Base-by-base conservation (phyloP, 2,888 invertebrate genomes). In the Agapostemon virescens region DNA sequence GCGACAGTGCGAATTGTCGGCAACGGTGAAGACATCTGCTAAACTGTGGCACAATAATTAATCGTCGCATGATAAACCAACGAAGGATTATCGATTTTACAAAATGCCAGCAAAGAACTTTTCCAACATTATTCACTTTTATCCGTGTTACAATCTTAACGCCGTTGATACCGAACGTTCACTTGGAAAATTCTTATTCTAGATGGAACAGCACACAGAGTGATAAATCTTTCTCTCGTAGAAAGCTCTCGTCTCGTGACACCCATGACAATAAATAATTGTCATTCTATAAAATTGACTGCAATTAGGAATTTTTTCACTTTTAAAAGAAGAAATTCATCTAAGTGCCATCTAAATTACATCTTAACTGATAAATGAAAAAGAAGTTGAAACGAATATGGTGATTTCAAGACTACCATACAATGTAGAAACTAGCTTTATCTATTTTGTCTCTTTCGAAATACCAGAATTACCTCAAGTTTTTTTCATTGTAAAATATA, bases 21-120 rank as follows among this genome's bases (percentile, higher is more conserved):
- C 23, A 42, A 30, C 63, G 49, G n/a, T 23, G 52, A 68, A 42
- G 61, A 78, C 66, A 70, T 69, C 36, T 66, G 68, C 17, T 40
- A 36, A 40, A 38, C 30, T 11, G 38, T n/a, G 42, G 23, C n/a
- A 17, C 58, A 30, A 66, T 74, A 78, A 81, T 81, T 81, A 81
- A 79, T 81, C 74, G 68, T 55, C 15, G 11, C 26, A 20, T 71
- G 69, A 70, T 71, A 74, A 74, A 74, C 68, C 33, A 55, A 67
- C 68, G 55, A 70, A 52, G 67, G 36, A 45, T 70, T 63, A 81
- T 71, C 71, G 79, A 79, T 81, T 70, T 69, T 74, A 58, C 42
- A 68, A 61, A 67, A 20, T 20, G n/a, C 23, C 42, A 72, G 23
- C 61, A 58, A 42, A 67, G 49, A 81, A 79, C 68, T 79, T 79